These are phyloP conservation scores for Sinocyclocheilus maitianheensis DNA, from an alignment of 2,113 vertebrate genomes.

Conservation along the genomic window DNA sequence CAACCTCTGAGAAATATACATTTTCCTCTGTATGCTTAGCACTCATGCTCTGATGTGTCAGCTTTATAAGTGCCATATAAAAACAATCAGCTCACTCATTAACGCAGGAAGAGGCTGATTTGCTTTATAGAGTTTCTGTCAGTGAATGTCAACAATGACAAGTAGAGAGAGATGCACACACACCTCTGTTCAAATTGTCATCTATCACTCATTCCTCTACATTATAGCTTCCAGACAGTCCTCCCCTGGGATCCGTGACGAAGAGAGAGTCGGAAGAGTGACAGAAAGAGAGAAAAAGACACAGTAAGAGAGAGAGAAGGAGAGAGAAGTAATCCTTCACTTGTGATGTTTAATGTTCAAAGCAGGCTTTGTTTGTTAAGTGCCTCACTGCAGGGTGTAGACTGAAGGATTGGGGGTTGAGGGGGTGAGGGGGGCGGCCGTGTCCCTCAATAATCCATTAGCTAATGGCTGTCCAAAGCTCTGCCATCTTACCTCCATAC, in stretches of 20 bases:
- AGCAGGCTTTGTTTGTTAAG: constrained; percentile 60
- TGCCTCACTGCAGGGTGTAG: constrained; percentile 51
- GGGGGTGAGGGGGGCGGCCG: constrained; percentile 65
- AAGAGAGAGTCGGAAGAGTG: constrained; percentile 53
- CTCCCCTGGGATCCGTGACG: constrained; percentile 64
- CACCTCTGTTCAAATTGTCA: constrained; percentile 75
- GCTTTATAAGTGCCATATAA: constrained; percentile 17
- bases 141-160: constrained; percentile 61
- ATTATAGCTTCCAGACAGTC: constrained; percentile 74
- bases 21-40: not conserved
- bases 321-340: constrained; percentile 59
- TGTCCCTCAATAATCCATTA: constrained; percentile 82
- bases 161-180: constrained; percentile 69
- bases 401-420: constrained; percentile 68
- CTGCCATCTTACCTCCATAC: constrained; percentile 55
- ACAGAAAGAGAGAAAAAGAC: constrained; percentile 33
- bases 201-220: constrained; percentile 75
- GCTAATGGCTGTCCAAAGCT: constrained; percentile 79
- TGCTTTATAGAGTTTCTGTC: constrained; percentile 45
- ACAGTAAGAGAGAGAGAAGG: constrained; percentile 45
- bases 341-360: constrained; percentile 73
- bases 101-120: constrained; percentile 31
- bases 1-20: not conserved
- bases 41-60: not conserved
- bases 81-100: constrained; percentile 48